Evolutionary conservation across 2,113 vertebrate species (phyloP).

Genomic region (Dermatemys mawii): DNA sequence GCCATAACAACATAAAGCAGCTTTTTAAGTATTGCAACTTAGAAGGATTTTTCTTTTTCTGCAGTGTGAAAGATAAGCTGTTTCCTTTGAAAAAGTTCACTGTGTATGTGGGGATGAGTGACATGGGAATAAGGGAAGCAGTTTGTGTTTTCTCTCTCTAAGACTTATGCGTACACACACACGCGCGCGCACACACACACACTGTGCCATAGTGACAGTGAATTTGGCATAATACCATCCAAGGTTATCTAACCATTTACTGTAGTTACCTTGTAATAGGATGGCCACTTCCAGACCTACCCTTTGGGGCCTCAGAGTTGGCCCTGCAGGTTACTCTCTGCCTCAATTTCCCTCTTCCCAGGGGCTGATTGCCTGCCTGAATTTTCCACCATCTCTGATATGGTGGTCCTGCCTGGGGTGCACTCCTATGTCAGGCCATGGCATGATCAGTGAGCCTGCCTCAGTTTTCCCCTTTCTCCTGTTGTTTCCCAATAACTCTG

Average conservation of each 20-base stretch:
- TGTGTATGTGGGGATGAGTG: background rate
- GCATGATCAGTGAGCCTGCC: background rate
- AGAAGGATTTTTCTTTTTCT: constrained; percentile 65
- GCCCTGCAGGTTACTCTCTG: background rate
- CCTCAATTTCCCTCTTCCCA: background rate
- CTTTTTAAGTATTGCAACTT: constrained; percentile 70
- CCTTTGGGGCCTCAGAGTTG: background rate
- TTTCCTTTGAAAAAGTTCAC: constrained; percentile 65
- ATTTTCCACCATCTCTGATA: background rate
- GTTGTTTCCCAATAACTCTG: background rate
- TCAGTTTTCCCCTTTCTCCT: background rate
- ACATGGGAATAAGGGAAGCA: constrained; percentile 46
- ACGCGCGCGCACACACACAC: background rate
- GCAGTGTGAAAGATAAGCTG: constrained; percentile 67
- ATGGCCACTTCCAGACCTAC: background rate
- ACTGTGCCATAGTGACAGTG: background rate
- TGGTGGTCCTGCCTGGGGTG: background rate
- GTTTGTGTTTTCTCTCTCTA: background rate
- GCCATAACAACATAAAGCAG: constrained; percentile 75
- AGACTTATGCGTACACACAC: too few relatives aligned
- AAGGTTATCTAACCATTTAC: constrained; percentile 10
- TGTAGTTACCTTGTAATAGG: background rate
- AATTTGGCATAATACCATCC: background rate
- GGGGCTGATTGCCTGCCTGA: background rate
- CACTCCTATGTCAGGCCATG: background rate